Evolutionary conservation across 2,113 vertebrate species (phyloP).

Genomic region (Paramisgurnus dabryanus): DNA sequence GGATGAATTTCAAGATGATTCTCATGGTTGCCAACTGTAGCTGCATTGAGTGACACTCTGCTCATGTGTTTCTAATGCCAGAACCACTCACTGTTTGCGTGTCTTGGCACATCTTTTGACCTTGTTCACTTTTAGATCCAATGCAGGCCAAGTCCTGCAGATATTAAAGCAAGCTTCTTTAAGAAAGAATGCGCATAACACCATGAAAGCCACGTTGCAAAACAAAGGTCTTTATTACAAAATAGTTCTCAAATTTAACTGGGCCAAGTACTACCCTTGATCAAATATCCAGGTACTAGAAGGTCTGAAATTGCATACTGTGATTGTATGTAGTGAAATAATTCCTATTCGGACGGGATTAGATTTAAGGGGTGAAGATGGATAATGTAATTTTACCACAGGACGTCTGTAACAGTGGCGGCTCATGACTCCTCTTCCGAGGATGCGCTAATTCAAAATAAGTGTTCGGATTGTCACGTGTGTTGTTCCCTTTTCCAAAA

Average conservation of each 20-base stretch:
- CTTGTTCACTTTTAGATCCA: constrained; percentile 50
- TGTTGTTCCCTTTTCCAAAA: too few relatives aligned
- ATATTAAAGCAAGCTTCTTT: constrained; percentile 53
- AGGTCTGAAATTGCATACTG: too few relatives aligned
- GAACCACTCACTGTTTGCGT: constrained; percentile 59
- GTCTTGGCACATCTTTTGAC: constrained; percentile 59
- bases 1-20: constrained; percentile 51
- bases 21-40: constrained; percentile 40
- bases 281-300: too few relatives aligned
- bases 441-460: too few relatives aligned
- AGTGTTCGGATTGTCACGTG: too few relatives aligned
- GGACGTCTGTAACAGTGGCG: too few relatives aligned
- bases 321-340: too few relatives aligned
- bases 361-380: too few relatives aligned
- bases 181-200: constrained; percentile 40
- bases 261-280: too few relatives aligned
- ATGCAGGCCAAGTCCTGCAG: constrained; percentile 57
- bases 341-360: too few relatives aligned
- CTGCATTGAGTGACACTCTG: constrained; percentile 52
- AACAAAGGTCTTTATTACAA: constrained; percentile 17
- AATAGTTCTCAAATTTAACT: background rate
- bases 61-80: constrained; percentile 45
- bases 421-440: too few relatives aligned
- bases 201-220: constrained; percentile 43
- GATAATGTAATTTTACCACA: too few relatives aligned